Evolutionary conservation across 2,888 invertebrate genomes (phyloP), one percentile per base, ranked within the genome.

Genomic region (Agriopis aurantiaria): DNA sequence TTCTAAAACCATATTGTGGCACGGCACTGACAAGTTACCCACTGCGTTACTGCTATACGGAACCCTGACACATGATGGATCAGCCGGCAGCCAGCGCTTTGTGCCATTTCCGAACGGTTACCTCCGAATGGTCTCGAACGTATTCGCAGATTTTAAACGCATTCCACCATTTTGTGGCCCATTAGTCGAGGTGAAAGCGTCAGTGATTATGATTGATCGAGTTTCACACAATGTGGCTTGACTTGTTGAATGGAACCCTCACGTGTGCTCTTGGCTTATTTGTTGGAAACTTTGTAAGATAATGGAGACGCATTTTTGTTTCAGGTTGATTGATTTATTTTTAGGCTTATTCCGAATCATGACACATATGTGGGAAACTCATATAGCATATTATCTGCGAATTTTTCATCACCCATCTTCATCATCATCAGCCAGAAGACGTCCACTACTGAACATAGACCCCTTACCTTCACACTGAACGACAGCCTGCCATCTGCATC

Each of bases 161-260:
- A 92, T 88, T 87, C 89, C 87, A 78, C 88, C 89, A 91, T 94
- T 93, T 93, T 85, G 92, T 91, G 94, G 87, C 82, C 92, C 94
- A 94, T 94, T 94, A 93, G 92, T 86, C 87, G 89, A 91, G 86
- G 91, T 92, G 92, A 93, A 94, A 93, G 92, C 91, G 88, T 86
- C 91, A 78, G 86, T 93, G 91, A 93, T 93, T 94, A 93, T 94
- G 94, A 94, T 94, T 92, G 93, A 94, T 94, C 85, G 89, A 76
- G 80, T 76, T 75, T 78, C 79, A 81, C 85, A 91, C 91, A 90
- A 90, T 88, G 87, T 85, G 84, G 85, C 83, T 85, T 87, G 90
- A 92, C 92, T 93, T 92, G 92, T 91, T 92, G 91, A 92, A 92
- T 89, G 85, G 88, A 76, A 79, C 82, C 85, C 87, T 90, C 86